Evolutionary conservation across 2,113 vertebrate genomes (phyloP).

Genomic region (Calcarius ornatus): DNA sequence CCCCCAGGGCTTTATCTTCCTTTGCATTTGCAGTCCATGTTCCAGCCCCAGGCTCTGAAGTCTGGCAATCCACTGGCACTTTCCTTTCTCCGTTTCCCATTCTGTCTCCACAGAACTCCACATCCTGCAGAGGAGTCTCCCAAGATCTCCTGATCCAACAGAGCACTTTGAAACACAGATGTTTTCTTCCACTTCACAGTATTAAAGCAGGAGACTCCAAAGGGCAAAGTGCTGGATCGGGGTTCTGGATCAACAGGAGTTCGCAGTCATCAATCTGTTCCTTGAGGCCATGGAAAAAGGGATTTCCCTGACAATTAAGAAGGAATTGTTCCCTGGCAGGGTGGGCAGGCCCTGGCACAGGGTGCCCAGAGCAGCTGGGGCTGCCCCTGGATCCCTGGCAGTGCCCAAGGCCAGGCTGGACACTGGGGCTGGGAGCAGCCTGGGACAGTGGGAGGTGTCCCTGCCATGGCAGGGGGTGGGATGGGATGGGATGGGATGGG

Average conservation of each 20-base stretch:
- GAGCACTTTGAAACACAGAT: background rate
- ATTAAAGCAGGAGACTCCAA: background rate
- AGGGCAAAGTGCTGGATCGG: background rate
- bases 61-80: background rate
- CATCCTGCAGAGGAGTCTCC: background rate
- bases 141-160: background rate
- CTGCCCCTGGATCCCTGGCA: background rate
- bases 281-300: background rate
- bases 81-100: background rate
- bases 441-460: background rate
- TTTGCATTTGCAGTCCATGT: background rate
- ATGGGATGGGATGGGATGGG: rapidly evolving
- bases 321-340: background rate
- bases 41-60: background rate
- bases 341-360: background rate
- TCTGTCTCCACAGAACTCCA: background rate
- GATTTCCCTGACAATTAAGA: background rate
- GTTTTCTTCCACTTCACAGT: background rate
- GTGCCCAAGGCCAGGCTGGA: background rate
- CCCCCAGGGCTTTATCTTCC: background rate
- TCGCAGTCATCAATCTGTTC: background rate
- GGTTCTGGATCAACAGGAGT: background rate
- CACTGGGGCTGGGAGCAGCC: background rate
- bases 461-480: background rate
- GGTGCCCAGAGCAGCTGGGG: background rate